Base-by-base conservation (phyloP, 2,113 vertebrate species). In the Choloepus hoffmanni region DNA sequence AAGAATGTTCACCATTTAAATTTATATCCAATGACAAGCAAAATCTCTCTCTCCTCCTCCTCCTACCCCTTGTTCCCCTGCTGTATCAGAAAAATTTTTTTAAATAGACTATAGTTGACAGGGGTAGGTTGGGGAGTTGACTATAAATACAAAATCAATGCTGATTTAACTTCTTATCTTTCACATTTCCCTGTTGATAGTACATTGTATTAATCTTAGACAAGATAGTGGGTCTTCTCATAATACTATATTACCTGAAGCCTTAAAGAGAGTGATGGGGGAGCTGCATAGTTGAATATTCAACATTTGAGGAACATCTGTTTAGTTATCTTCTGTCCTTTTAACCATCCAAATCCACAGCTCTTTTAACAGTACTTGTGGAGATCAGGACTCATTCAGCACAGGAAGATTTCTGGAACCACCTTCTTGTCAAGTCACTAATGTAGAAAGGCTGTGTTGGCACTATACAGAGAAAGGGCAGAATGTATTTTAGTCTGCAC, bases 231-330 rank as follows among this genome's bases (percentile, higher is more conserved):
- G 26, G 43, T 85, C 4, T 68, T 70, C 62, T 50, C 74, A 43
- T 95, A 58, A 76, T 78, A 92, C 10, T 86, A 28, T 63, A 89
- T 95, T 93, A 82, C 50, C 55, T 78, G 50, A 76, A 89, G 12
- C 40, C 78, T 85, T 78, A 68, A 97, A 90, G 28, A 92, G 63
- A n/a, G 36, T 36, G 30, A 23, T 23, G 8, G 58, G 62, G 63
- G 33, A 90, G 67, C 14, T 87, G 11, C 40, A 87, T 81, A 85
- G 43, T 15, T 85, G 92, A 94, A 79, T 63, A 82, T 30, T 84
- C 58, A 88, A 33, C 21, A 76, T 36, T n/a, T 58, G 13, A 95
- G 77, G 12, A 88, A 67, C 45, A 68, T 88, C 40, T 84, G 9
- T 70, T 84, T 84, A 15, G 18, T 81, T 90, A 85, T 70, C 28